These are phyloP conservation scores for Mercenaria mercenaria DNA, from an alignment of 1,140 invertebrate genomes.

Conservation along the genomic window DNA sequence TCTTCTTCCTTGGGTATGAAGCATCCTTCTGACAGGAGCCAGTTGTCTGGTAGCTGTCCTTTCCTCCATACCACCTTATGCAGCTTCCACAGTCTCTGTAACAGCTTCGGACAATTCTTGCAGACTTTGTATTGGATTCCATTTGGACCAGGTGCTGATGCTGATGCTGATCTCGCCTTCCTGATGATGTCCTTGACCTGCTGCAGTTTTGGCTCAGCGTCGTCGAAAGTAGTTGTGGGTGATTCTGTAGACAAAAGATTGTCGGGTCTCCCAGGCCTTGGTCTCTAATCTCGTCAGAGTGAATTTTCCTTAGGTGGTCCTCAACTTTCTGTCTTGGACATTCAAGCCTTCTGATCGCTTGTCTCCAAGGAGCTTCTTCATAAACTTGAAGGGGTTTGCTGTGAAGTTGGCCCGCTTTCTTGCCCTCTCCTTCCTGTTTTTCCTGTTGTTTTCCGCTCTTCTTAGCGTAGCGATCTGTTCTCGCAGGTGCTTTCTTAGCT, in stretches of 20 bases:
- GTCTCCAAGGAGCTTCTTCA: neutral
- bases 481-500: neutral
- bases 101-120: neutral
- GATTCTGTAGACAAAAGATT: neutral
- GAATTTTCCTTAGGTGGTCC: neutral
- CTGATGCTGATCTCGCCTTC: constrained; percentile 20
- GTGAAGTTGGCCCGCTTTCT: neutral
- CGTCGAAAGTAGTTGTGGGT: neutral
- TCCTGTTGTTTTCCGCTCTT: neutral
- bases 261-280: neutral
- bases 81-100: neutral
- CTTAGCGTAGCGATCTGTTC: neutral
- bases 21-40: neutral
- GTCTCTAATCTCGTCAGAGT: neutral
- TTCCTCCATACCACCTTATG: neutral
- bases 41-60: neutral
- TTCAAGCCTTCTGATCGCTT: neutral
- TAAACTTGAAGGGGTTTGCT: neutral
- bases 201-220: constrained; percentile 14
- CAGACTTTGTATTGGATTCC: constrained; percentile 27
- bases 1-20: constrained; percentile 11
- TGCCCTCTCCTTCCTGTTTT: neutral
- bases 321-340: neutral
- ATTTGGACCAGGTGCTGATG: constrained; percentile 30
- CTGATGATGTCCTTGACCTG: constrained; percentile 21